A percentile compares a stretch with the other conserved stretches of the same genome.
phyloP scores from a whole-genome alignment of 2,113 vertebrate genomes.

The Carettochelys insculpta region DNA sequence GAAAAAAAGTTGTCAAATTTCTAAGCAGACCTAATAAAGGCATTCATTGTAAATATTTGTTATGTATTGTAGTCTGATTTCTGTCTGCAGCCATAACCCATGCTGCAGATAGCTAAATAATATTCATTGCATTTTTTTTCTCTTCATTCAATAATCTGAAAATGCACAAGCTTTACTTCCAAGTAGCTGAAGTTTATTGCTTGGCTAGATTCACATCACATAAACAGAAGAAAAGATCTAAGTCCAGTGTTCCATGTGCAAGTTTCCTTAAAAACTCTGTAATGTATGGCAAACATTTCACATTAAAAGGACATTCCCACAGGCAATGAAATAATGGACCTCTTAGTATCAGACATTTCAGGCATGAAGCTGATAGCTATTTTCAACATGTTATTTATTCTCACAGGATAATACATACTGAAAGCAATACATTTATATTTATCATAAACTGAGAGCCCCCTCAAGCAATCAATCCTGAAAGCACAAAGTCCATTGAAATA shows the following conservation, averaged over 20 bases:
- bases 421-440: conserved; percentile 39
- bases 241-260: conserved; percentile 58
- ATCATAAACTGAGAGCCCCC: background rate
- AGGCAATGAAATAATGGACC: conserved; percentile 69
- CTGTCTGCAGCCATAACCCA: conserved; percentile 53
- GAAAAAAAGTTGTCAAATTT: background rate
- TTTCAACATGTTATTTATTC: conserved; percentile 46
- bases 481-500: background rate
- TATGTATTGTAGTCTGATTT: conserved; percentile 53
- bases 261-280: conserved; percentile 61
- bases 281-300: conserved; percentile 70
- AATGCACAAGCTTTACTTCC: conserved; percentile 44
- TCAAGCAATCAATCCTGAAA: background rate
- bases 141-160: conserved; percentile 47
- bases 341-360: conserved; percentile 50
- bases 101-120: conserved; percentile 58
- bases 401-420: conserved; percentile 44
- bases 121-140: conserved; percentile 13
- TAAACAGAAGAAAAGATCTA: background rate
- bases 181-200: conserved; percentile 38
- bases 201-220: conserved; percentile 39
- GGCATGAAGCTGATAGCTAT: conserved; percentile 54
- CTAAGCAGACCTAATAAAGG: conserved; percentile 8
- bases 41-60: conserved; percentile 49
- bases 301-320: conserved; percentile 68